Conservation (phyloP, 2,797 vertebrate genomes). For the Sebastes diploproa region DNA sequence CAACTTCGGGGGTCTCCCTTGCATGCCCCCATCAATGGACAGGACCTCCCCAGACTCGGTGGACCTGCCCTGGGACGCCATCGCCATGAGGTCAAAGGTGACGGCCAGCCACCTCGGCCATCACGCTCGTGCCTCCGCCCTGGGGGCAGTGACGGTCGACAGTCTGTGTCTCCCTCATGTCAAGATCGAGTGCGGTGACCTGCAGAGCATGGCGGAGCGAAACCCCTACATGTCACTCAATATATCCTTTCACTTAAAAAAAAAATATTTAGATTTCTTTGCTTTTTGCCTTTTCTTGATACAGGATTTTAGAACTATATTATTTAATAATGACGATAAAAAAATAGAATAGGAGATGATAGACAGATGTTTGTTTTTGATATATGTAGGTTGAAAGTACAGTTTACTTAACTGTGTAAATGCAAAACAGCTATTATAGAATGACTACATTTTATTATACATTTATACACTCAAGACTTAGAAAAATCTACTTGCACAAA, state of each 20-base stretch:
- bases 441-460: background rate
- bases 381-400: background rate
- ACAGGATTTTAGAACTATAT: background rate
- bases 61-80: conserved; percentile 83
- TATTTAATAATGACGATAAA: background rate
- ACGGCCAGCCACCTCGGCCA: conserved; percentile 81
- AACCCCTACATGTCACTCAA: conserved; percentile 85
- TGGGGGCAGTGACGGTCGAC: conserved; percentile 75
- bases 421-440: background rate
- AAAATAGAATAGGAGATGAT: background rate
- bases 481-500: background rate
- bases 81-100: conserved; percentile 82
- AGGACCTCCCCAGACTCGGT: conserved; percentile 78
- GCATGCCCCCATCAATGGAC: conserved; percentile 75
- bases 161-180: conserved; percentile 81
- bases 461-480: background rate
- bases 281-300: background rate
- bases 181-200: conserved; percentile 83
- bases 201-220: conserved; percentile 78
- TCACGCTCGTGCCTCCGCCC: conserved; percentile 72
- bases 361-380: background rate
- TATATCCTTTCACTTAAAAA: conserved; percentile 89
- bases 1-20: conserved; percentile 72
- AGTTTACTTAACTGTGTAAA: background rate
- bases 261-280: background rate